Base-by-base conservation (phyloP, 2,797 vertebrate species). In the Scyliorhinus canicula region DNA sequence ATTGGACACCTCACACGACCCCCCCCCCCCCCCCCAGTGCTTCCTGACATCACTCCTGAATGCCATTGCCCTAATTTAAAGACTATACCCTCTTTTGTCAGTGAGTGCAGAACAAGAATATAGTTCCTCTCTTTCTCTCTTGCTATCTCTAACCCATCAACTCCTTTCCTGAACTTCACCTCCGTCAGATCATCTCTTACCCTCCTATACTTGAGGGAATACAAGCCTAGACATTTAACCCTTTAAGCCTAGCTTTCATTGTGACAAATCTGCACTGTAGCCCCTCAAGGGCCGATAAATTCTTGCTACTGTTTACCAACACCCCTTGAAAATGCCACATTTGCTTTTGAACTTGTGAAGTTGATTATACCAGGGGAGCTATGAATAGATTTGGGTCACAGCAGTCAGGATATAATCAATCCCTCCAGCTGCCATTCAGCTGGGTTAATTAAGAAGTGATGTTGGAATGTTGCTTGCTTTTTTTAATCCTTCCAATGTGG, bases 391-490 rank as follows among this genome's bases (percentile, higher is more conserved):
- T 35, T 82, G 40, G 40, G 19, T 82, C 79, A 82, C 79, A 91
- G 14, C 35, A 65, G 19, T 63, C n/a, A 91, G 60, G 55, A 44
- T 44, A 11, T 44, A 65, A 63, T n/a, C 55, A 91, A 44, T 21
- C 57, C 57, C 88, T 65, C 3, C n/a, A 60, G n/a, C 57, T 44
- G 35, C 24, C n/a, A 26, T 6, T 26, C 8, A 44, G 8, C n/a
- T 44, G 88, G 40, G 60, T 65, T 91, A 91, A 91, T 91, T 65
- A 44, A 91, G n/a, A 63, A 9, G n/a, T 44, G 19, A 44, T 91
- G 88, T 91, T 88, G 57, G 44, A 91, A 91, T 91, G n/a, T 63
- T 57, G 44, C 57, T 65, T 90, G 86, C 55, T 90, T 91, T 60
- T 14, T 63, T 24, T n/a, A n/a, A 40, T 65, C 40, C 19, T 60